Conservation (phyloP, 2,797 vertebrate species). For the Triplophysa yarkandensis region DNA sequence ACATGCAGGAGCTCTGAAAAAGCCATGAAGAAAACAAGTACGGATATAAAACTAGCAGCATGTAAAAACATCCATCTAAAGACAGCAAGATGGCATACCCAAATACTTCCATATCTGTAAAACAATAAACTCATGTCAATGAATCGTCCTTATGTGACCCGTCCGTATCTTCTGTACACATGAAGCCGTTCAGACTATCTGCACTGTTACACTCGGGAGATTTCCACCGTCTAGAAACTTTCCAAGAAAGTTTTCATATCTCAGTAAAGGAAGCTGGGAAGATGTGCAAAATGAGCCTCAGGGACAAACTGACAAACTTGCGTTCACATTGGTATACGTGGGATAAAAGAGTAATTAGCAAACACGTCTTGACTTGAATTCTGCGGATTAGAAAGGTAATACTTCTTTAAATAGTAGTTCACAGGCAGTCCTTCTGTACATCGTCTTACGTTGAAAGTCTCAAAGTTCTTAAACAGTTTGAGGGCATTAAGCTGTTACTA, state of each 20-base stretch:
- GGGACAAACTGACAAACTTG: slow-evolving; percentile 8
- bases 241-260: slow-evolving; percentile 13
- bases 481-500: slow-evolving; percentile 27
- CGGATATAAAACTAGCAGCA: not conserved
- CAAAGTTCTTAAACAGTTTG: slow-evolving; percentile 35
- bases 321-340: not conserved
- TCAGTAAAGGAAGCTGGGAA: not conserved
- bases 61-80: slow-evolving; percentile 1
- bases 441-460: slow-evolving; percentile 16
- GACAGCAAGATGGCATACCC: not conserved
- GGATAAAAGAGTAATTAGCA: slow-evolving; percentile 32
- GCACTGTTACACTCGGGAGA: slow-evolving; percentile 7
- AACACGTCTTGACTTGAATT: slow-evolving; percentile 20
- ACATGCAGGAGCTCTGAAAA: not conserved
- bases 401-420: slow-evolving; percentile 32
- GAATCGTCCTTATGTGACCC: not conserved
- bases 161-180: not conserved
- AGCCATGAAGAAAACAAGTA: not conserved
- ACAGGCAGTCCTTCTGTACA: slow-evolving; percentile 13
- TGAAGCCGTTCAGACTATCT: not conserved
- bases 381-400: slow-evolving; percentile 3
- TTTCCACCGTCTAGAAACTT: slow-evolving; percentile 10
- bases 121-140: not conserved
- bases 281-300: slow-evolving; percentile 9
- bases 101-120: not conserved